A percentile compares a stretch with the other conserved stretches of the same genome.
These are phyloP conservation scores for Ceramica pisi DNA, from an alignment of 2,888 invertebrate genomes.

Conservation along the genomic window DNA sequence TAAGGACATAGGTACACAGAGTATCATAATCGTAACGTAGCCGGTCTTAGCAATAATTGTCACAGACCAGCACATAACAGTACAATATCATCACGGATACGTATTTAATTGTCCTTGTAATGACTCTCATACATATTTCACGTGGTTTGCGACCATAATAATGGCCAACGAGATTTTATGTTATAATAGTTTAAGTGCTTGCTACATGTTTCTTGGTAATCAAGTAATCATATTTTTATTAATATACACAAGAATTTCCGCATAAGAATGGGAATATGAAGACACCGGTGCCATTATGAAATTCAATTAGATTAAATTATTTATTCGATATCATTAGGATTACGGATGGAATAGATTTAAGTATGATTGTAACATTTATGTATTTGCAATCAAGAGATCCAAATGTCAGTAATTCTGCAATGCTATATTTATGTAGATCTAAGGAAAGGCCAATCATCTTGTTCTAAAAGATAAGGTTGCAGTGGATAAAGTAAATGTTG, in stretches of 20 bases:
- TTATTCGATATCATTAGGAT: conserved; percentile 25
- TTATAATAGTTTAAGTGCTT: conserved; percentile 27
- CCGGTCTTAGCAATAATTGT: conserved; percentile 56
- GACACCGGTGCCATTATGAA: conserved; percentile 15
- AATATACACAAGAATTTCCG: conserved; percentile 8
- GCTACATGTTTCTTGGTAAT: conserved; percentile 20
- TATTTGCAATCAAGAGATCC: conserved; percentile 38
- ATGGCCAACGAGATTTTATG: conserved; percentile 40
- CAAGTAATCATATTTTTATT: conserved; percentile 23
- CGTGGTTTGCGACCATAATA: conserved; percentile 28
- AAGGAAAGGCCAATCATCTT: conserved; percentile 17
- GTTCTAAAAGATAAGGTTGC: background rate
- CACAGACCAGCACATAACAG: conserved; percentile 43
- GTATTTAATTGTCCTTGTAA: conserved; percentile 52
- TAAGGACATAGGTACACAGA: conserved; percentile 30
- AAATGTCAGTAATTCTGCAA: conserved; percentile 49
- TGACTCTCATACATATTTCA: conserved; percentile 52
- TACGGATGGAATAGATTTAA: conserved; percentile 33
- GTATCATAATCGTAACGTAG: conserved; percentile 37
- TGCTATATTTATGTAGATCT: conserved; percentile 19
- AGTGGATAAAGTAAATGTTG: background rate
- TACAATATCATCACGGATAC: conserved; percentile 55
- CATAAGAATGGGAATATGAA: conserved; percentile 32
- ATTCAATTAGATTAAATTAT: conserved; percentile 37
- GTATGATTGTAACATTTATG: conserved; percentile 44